phyloP scores from a whole-genome alignment of 2,888 invertebrate species.

The Hirtodrosophila trivittata region DNA sequence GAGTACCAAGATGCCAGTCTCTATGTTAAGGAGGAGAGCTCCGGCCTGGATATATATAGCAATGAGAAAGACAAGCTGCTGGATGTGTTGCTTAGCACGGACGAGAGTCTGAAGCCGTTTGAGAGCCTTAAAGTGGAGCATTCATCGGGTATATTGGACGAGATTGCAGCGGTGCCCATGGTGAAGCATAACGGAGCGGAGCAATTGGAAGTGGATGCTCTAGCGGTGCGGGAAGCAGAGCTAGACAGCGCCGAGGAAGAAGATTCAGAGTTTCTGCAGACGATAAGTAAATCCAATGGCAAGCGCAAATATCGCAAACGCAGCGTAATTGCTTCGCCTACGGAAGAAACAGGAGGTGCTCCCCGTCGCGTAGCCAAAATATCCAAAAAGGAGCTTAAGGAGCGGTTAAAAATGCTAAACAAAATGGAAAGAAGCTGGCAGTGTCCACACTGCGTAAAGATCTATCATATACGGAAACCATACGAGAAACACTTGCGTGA shows the following conservation, averaged over 20 bases:
- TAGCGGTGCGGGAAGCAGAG: slow-evolving; percentile 60
- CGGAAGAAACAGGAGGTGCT: slow-evolving; percentile 10
- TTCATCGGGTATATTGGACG: slow-evolving; percentile 66
- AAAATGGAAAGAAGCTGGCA: slow-evolving; percentile 80
- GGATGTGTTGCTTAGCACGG: slow-evolving; percentile 71
- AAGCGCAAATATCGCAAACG: slow-evolving; percentile 71
- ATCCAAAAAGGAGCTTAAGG: slow-evolving; percentile 74
- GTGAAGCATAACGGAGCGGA: slow-evolving; percentile 57
- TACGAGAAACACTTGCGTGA: slow-evolving; percentile 81
- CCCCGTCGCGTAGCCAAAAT: slow-evolving; percentile 75
- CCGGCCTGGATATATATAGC: slow-evolving; percentile 69
- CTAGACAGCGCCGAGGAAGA: slow-evolving; percentile 35
- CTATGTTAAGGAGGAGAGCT: slow-evolving; percentile 73
- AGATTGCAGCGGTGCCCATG: slow-evolving; percentile 76
- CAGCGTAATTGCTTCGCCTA: slow-evolving; percentile 25
- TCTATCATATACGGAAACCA: slow-evolving; percentile 82
- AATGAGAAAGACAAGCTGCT: slow-evolving; percentile 78
- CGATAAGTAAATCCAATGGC: slow-evolving; percentile 32
- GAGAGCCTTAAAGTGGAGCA: slow-evolving; percentile 69
- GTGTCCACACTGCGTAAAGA: slow-evolving; percentile 81
- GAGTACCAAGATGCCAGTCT: slow-evolving; percentile 70
- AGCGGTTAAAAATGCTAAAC: slow-evolving; percentile 75
- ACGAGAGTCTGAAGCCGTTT: slow-evolving; percentile 64
- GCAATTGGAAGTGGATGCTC: slow-evolving; percentile 68
- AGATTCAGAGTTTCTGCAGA: slow-evolving; percentile 20